A percentile compares a stretch with the other conserved stretches of the same genome.
Conservation (phyloP, 1,140 invertebrate species). For the Nasonia vitripennis region DNA sequence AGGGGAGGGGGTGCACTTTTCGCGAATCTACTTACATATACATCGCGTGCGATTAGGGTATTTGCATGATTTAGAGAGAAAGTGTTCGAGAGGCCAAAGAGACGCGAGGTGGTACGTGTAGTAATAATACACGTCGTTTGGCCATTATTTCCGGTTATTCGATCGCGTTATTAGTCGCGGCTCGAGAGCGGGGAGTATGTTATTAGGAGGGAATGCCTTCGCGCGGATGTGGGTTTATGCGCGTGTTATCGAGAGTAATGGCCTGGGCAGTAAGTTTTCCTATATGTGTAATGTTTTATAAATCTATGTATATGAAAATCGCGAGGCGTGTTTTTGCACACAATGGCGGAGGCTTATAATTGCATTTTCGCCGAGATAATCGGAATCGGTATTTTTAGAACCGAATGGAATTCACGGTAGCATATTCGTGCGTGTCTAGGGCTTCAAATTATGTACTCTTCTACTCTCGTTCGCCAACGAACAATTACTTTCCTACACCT, state of each 20-base stretch:
- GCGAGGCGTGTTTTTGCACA: too few species aligned
- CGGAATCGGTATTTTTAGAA: neutral
- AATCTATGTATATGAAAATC: too few species aligned
- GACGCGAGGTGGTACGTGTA: too few species aligned
- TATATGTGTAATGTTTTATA: too few species aligned
- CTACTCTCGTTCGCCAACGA: neutral
- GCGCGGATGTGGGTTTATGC: neutral
- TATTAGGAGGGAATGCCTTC: neutral
- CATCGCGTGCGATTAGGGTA: neutral
- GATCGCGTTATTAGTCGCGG: too few species aligned
- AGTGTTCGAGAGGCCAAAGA: neutral
- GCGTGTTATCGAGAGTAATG: neutral
- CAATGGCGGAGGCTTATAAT: neutral
- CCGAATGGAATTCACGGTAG: neutral
- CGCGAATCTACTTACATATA: neutral
- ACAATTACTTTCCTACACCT: neutral
- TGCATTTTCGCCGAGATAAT: neutral
- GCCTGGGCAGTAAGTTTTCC: too few species aligned
- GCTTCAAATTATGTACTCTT: neutral
- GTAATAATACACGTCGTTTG: too few species aligned
- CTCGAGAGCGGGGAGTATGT: neutral
- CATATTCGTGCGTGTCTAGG: neutral
- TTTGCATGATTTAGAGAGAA: conserved; percentile 8
- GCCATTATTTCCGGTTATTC: neutral
- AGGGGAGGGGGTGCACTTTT: neutral